Evolutionary conservation across 2,797 vertebrate genomes (phyloP).

Genomic region (Gorsachius magnificus): DNA sequence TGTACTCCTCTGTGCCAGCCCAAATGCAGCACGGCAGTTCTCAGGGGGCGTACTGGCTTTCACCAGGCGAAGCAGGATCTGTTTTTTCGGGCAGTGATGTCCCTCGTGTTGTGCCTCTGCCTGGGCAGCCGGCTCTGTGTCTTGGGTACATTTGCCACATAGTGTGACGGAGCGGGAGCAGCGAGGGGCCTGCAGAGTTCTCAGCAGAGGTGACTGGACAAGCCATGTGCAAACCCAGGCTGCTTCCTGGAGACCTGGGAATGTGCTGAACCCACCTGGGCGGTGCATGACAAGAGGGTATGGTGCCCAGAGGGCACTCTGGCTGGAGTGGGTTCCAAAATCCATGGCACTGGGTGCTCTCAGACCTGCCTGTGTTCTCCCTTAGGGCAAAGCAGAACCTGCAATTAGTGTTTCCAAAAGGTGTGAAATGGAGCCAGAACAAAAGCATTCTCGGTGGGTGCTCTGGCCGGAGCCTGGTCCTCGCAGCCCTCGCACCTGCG

Average conservation of each 20-base stretch:
- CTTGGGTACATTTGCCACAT: neutral
- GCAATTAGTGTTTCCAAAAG: constrained; percentile 37
- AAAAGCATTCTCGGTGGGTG: neutral
- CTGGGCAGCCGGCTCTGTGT: neutral
- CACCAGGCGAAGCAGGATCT: neutral
- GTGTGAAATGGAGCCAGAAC: constrained; percentile 17
- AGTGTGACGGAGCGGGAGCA: neutral
- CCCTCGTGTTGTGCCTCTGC: neutral
- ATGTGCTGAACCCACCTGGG: neutral
- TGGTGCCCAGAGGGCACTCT: neutral
- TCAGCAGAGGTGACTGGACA: neutral
- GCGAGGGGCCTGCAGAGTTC: neutral
- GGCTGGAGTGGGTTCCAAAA: neutral
- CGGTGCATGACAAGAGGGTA: neutral
- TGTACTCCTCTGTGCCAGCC: neutral
- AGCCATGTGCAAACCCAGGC: neutral
- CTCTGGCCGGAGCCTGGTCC: neutral
- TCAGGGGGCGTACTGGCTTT: neutral
- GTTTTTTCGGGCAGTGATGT: neutral
- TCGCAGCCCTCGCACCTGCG: constrained; percentile 21
- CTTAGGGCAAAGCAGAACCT: neutral
- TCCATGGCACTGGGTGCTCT: neutral
- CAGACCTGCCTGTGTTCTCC: neutral
- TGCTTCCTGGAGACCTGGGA: neutral
- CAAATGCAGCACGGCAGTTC: neutral